Percentiles rank a stretch among this genome's conserved stretches.
These are phyloP conservation scores for Polypterus senegalus DNA, from an alignment of 2,113 vertebrate genomes.

Conservation along the genomic window DNA sequence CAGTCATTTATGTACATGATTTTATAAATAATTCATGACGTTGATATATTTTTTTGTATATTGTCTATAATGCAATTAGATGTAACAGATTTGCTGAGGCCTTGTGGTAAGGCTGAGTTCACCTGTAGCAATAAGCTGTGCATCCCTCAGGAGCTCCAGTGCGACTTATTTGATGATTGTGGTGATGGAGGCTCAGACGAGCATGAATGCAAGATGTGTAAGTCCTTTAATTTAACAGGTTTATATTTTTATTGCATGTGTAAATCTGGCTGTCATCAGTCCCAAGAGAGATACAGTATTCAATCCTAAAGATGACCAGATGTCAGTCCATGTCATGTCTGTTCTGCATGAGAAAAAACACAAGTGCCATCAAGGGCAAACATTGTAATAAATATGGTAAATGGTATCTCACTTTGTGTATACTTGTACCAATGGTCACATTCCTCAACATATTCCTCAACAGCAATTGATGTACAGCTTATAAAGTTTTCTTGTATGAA, in stretches of 20 bases:
- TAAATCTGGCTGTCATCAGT: not conserved
- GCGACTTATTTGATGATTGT: constrained; percentile 84
- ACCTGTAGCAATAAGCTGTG: constrained; percentile 75
- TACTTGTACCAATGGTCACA: no score
- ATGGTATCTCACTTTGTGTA: no score
- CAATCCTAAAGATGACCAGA: no score
- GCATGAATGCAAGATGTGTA: constrained; percentile 77
- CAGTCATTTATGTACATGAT: not conserved
- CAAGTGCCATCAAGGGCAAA: no score
- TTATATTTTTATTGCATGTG: not conserved
- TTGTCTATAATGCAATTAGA: constrained; percentile 42
- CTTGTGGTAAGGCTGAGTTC: constrained; percentile 88
- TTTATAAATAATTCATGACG: constrained; percentile 2
- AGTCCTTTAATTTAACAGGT: constrained; percentile 31
- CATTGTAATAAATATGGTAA: no score
- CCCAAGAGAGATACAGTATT: no score
- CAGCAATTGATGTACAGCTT: no score
- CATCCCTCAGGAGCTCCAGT: constrained; percentile 72
- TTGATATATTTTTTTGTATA: constrained; percentile 15
- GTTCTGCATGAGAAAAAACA: no score
- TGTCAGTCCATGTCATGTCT: no score
- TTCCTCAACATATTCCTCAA: no score
- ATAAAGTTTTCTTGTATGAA: no score
- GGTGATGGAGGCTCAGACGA: constrained; percentile 87
- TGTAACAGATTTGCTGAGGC: constrained; percentile 53